Evolutionary conservation across 2,113 vertebrate species (phyloP), one percentile per base, ranked within the genome.

Genomic region (Pithys albifrons): DNA sequence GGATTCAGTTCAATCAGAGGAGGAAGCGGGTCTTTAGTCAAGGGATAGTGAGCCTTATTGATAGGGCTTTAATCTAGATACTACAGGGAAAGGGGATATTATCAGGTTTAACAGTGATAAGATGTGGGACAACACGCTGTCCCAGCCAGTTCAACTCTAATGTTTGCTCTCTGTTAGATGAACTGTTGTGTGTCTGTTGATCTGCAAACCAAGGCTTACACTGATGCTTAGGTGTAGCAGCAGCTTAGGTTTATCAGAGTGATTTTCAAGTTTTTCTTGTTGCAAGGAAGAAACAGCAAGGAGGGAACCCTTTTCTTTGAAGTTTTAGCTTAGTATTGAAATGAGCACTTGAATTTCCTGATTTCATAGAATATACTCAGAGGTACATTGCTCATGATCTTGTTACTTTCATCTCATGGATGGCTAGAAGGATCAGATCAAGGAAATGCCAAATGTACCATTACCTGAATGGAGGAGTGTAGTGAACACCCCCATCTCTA

Each of bases 221-320:
- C 5, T 28, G 28, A 19, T 80, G 58, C 19, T 73, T 57, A 62
- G 37, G 19, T 28, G 39, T 58, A 4, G 3, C 19, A 77, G 55
- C 49, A 65, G 6, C 31, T 70, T 20, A 49, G 71, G 25, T 43
- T 55, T 57, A 49, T 58, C 1, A 0, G 5, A 39, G 5, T n/a
- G 12, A 33, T 45, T 39, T 43, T 57, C 3, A 55, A 28, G 7
- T 5, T 85, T 85, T 66, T 33, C 10, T 25, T 69, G 7, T 33
- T 85, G 16, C 0, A 1, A 76, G 20, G 27, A 65, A 65, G 67
- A 41, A 72, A 33, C 39, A 55, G 19, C 0, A 1, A 61, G 19
- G 17, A 28, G 69, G 4, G 12, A 93, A 66, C 2, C 1, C 65
- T 69, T 51, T 43, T 12, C 19, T 77, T 52, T 64, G 25, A 37